Base-by-base conservation (phyloP, 2,797 vertebrate species). In the Antennarius maculatus region DNA sequence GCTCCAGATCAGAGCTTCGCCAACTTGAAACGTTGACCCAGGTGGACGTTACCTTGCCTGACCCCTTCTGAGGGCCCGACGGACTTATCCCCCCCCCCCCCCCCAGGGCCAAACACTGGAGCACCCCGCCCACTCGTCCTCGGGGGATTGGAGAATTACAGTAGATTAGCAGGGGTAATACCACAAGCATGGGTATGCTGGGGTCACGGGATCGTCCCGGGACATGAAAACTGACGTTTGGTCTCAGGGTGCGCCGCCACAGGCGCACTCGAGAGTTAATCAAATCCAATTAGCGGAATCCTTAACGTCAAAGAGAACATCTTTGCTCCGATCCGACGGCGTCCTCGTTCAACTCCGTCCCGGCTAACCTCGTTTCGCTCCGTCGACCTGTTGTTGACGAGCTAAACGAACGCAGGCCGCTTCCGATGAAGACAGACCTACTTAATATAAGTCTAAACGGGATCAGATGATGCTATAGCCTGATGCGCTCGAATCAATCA, bases 211-310 rank as follows among this genome's bases (percentile, higher is more conserved):
- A 82, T 84, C 62, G 47, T 50, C 77, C 65, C 65, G 54, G 86
- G 84, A 89, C 78, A 80, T 58, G 70, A 76, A 80, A 81, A 81
- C 74, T 63, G 59, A 75, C 68, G 74, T 79, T 86, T 85, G 71
- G 74, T 70, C 74, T 76, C 62, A 68, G 81, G 73, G 70, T 46
- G 69, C 75, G 79, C 76, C 54, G 78, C 76, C 75, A 69, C 79
- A 77, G 80, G 79, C 68, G 66, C 77, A 85, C 78, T 82, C 61
- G 57, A 79, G 84, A 90, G 86, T 86, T 72, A 76, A 66, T 8
- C 1, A 67, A 90, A 89, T 90, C 85, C 85, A 86, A 90, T 90
- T 89, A 88, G 69, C 58, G 72, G 65, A 85, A 79, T 75, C 61
- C 74, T 81, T 61, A 66, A 69, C 72, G 79, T 80, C 71, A 71